Base-by-base conservation (phyloP, 2,888 invertebrate species). In the Epinotia demarniana region DNA sequence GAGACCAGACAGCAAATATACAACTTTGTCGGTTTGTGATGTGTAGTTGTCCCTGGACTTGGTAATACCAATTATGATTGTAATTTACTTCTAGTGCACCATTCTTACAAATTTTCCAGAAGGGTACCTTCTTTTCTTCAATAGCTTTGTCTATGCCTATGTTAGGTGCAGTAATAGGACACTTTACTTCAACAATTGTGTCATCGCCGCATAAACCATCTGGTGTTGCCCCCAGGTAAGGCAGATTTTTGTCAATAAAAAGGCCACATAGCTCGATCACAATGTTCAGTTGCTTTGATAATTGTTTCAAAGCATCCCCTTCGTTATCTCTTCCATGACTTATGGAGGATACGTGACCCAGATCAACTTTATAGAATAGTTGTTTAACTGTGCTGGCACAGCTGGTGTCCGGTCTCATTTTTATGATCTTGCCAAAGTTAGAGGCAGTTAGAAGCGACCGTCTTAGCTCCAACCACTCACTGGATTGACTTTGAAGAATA, bases 401-500 rank as follows among this genome's bases (percentile, higher is more conserved):
- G 11, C 43, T 62, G 39, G 62, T 62, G 8, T 43, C n/a, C 1
- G 39, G 43, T 1, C 62, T 9, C 3, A 9, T 62, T n/a, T 62
- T 62, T n/a, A 62, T 43, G 12, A 62, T n/a, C 19, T 43, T 43
- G 2, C 62, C 79, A 70, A 81, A 79, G 58, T 78, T 78, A 4
- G 79, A 81, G 0, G 81, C 80, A 4, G 79, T 81, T 16, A 80
- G 49, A 18, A 79, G 11, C 1, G 69, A 75, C 12, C 78, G 33
- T 19, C 79, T 61, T 9, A 80, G 46, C 55, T 81, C 79, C 16
- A 81, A 13, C 79, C 79, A 80, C 27, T 79, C 77, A 13, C 79
- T 66, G 12, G 57, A 67, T 58, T 72, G 72, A 8, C 77, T 72
- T 77, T 81, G 77, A 11, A 78, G 46, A 39, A 78, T 61, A 2